Conservation (phyloP, 2,113 vertebrate genomes). For the Rhinopomastus cyanomelas region DNA sequence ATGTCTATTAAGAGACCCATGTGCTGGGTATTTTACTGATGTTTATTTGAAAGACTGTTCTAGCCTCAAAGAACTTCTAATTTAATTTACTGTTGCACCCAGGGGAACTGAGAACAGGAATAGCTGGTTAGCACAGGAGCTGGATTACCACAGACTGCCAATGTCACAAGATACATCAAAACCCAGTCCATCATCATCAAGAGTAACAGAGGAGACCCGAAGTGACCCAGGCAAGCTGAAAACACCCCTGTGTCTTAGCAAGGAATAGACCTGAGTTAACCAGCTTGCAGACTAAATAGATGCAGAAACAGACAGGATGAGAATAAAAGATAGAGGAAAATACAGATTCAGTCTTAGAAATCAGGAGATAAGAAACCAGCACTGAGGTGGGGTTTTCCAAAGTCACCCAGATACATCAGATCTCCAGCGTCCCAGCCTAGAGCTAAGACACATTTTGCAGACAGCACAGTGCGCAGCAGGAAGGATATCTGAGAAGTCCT, state of each 20-base stretch:
- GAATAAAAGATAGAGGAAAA: neutral
- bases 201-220: neutral
- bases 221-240: neutral
- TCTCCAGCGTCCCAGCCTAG: neutral
- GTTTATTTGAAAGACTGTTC: slow-evolving; percentile 36
- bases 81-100: slow-evolving; percentile 32
- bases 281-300: neutral
- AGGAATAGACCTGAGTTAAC: neutral
- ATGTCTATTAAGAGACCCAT: neutral
- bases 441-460: neutral
- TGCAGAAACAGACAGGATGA: neutral
- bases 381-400: neutral
- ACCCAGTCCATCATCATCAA: slow-evolving; percentile 24
- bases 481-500: neutral
- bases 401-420: neutral
- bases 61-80: neutral
- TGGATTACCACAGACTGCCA: slow-evolving; percentile 21
- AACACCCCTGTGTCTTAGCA: neutral
- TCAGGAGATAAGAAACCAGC: neutral
- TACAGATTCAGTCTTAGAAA: neutral
- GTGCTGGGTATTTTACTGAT: neutral
- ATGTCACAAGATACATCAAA: neutral
- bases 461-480: rapidly evolving
- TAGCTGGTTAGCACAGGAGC: neutral
- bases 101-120: slow-evolving; percentile 1